Conservation (phyloP, 1,140 invertebrate genomes). For the Pseudomyrmex pallidus region DNA sequence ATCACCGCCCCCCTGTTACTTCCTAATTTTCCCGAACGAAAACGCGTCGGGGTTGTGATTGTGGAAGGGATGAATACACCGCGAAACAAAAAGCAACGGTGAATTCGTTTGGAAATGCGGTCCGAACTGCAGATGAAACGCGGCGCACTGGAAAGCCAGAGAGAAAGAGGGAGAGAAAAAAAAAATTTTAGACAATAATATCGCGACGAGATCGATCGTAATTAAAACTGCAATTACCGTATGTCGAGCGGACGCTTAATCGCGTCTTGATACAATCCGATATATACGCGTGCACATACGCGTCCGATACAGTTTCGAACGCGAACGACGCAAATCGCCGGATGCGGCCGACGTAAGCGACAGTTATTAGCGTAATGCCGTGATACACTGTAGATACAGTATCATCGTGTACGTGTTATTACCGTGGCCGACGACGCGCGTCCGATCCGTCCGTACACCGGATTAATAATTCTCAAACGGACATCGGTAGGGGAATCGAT, state of each 20-base stretch:
- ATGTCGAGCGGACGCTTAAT: neutral
- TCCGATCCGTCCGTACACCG: slow-evolving; percentile 27
- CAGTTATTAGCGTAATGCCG: slow-evolving; percentile 44
- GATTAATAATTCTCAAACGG: slow-evolving; percentile 55
- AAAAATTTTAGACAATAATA: neutral
- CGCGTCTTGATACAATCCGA: neutral
- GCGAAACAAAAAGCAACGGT: neutral
- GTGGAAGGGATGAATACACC: neutral
- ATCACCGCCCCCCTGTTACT: neutral
- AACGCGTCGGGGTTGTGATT: neutral
- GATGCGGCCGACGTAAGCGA: slow-evolving; percentile 38
- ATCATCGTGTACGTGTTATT: slow-evolving; percentile 37
- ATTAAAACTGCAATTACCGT: neutral
- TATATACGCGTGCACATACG: no score
- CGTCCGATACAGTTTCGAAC: neutral
- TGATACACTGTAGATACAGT: slow-evolving; percentile 4
- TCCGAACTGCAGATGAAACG: neutral
- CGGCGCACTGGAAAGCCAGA: no score
- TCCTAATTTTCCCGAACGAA: neutral
- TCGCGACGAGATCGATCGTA: neutral
- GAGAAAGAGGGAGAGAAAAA: no score
- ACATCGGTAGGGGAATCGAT: neutral
- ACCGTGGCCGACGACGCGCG: slow-evolving; percentile 44
- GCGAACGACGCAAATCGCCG: slow-evolving; percentile 40
- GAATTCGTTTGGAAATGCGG: neutral